Base-by-base conservation (phyloP, 1,140 invertebrate genomes). In the Eubasilissa regina region DNA sequence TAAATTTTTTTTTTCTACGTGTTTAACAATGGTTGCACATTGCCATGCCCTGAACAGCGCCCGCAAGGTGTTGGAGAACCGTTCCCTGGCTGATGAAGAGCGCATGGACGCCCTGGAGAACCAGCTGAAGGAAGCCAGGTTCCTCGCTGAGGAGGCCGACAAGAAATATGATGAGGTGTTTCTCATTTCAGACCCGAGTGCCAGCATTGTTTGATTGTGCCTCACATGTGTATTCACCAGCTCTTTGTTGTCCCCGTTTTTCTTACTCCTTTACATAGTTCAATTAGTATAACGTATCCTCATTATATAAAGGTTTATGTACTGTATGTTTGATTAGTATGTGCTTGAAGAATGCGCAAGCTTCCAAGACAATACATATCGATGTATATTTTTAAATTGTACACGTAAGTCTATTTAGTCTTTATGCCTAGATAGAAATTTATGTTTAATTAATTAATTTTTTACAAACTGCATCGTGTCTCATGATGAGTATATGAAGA, bases 131-230 rank as follows among this genome's bases (percentile, higher is more conserved):
- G 98, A 99, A 90, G 98, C 98, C 89, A 95, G 98, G 89, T 98
- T 99, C 94, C 94, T 99, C 87, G 98, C 99, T 90, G 99, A 99
- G 92, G 99, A 99, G 91, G 98, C 99, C 87, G 99, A 99, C 94
- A 97, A 99, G 92, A 99, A 99, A 99, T 99, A 99, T 92, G 99
- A 99, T 96, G 99, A 99, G 98, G 99, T 99, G 93, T 90, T 85
- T 86, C 84, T 62, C 25, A 12, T 68, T 76, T 83, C 55, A 70
- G 66, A 25, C 15, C 15, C 66, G 48, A 51, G 74, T 82, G 80
- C 73, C 56, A 12, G 12, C 70, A 74, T 84, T 85, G 85, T 87
- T 85, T 86, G 83, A 84, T 84, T 73, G 68, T 73, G 47, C 68
- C 19, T 13, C 66, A 44, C 45, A 19, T n/a, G 25, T 66, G 25